phyloP scores from a whole-genome alignment of 2,888 invertebrate genomes.

The Diarsia mendica region DNA sequence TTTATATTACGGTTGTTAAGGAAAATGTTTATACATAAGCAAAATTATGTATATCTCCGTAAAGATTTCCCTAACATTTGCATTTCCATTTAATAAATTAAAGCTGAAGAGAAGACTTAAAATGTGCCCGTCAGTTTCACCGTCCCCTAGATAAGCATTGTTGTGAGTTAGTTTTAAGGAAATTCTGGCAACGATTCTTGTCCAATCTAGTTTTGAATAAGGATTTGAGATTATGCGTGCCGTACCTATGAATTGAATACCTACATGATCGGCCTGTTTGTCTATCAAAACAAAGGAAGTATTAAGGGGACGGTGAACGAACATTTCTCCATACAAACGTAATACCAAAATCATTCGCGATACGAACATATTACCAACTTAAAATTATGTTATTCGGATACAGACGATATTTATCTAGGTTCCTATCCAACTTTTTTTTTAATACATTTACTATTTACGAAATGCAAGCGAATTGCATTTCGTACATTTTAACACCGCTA shows the following conservation, averaged over 20 bases:
- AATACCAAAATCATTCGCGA: too few species aligned
- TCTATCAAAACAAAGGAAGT: background rate
- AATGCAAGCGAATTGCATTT: too few species aligned
- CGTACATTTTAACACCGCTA: too few species aligned
- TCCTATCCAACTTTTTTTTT: too few species aligned
- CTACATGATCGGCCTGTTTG: background rate
- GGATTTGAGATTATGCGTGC: background rate
- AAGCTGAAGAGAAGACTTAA: slow-evolving; percentile 12
- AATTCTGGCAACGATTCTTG: slow-evolving; percentile 2
- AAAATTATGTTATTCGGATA: too few species aligned
- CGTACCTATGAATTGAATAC: background rate
- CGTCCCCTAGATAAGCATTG: slow-evolving; percentile 31
- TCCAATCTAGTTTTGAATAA: background rate
- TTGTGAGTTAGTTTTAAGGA: slow-evolving; percentile 38
- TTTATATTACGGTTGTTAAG: too few species aligned
- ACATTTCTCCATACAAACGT: too few species aligned
- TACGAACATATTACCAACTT: too few species aligned
- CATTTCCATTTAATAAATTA: slow-evolving; percentile 60
- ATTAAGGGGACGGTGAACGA: too few species aligned
- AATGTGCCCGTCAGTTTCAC: slow-evolving; percentile 30
- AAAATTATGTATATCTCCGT: slow-evolving; percentile 36
- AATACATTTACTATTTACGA: too few species aligned
- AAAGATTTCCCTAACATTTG: slow-evolving; percentile 43
- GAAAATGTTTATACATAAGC: slow-evolving; percentile 7
- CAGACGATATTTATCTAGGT: too few species aligned